A percentile compares a stretch with the other conserved stretches of the same genome.
phyloP scores from a whole-genome alignment of 2,113 vertebrate species.

The Garra rufa region DNA sequence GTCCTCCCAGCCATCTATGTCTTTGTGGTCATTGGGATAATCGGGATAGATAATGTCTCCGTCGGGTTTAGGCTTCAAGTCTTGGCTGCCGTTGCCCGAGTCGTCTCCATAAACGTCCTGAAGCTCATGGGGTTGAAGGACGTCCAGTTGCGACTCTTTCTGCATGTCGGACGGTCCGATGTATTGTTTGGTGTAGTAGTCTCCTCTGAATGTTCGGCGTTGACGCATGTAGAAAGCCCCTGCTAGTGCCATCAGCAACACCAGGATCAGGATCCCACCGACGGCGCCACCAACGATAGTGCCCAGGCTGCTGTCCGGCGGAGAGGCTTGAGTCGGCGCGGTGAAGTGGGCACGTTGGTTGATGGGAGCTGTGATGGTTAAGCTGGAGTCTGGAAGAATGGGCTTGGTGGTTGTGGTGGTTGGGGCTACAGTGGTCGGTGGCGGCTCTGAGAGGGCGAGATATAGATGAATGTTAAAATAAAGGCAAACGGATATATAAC shows the following conservation, averaged over 20 bases:
- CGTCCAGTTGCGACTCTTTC: constrained; percentile 95
- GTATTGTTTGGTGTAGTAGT: constrained; percentile 99
- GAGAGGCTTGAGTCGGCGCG: constrained; percentile 84
- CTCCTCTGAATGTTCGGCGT: constrained; percentile 93
- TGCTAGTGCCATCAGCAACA: constrained; percentile 84
- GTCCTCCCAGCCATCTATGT: constrained; percentile 83
- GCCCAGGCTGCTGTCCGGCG: constrained; percentile 86
- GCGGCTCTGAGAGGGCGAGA: constrained; percentile 83
- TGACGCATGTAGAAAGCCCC: constrained; percentile 86
- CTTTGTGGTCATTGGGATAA: constrained; percentile 88
- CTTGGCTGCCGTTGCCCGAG: constrained; percentile 86
- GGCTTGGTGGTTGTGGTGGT: constrained; percentile 85
- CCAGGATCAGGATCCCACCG: constrained; percentile 88
- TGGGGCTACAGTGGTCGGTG: constrained; percentile 87
- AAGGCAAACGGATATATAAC: background rate
- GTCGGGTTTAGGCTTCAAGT: constrained; percentile 88
- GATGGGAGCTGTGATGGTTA: constrained; percentile 81
- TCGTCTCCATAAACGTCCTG: constrained; percentile 90
- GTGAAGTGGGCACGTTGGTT: constrained; percentile 75
- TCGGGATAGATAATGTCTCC: constrained; percentile 88
- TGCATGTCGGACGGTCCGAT: constrained; percentile 96
- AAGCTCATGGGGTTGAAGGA: constrained; percentile 92
- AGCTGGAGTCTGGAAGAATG: constrained; percentile 74
- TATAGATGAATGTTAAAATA: background rate
- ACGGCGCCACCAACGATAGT: constrained; percentile 87